A percentile compares a stretch with the other conserved stretches of the same genome.
phyloP scores from a whole-genome alignment of 2,888 invertebrate genomes.

The Stenodera caucasica region DNA sequence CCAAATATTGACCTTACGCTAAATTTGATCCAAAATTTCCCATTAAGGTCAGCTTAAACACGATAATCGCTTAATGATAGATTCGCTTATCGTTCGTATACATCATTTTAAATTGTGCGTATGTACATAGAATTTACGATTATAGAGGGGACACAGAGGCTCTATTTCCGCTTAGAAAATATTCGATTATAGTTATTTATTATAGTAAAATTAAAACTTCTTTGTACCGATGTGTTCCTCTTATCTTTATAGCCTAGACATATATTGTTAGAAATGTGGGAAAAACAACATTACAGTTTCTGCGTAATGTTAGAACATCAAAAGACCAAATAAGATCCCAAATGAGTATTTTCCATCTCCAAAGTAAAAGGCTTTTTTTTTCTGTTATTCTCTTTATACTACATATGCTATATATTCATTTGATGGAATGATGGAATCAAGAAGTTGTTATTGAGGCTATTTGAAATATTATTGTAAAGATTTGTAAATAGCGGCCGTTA shows the following conservation, averaged over 20 bases:
- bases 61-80: slow-evolving; percentile 22
- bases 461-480: no score
- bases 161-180: background rate
- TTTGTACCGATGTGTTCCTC: slow-evolving; percentile 3
- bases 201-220: background rate
- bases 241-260: background rate
- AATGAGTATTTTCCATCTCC: background rate
- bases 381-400: background rate
- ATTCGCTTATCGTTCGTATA: background rate
- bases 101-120: background rate
- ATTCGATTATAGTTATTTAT: slow-evolving; percentile 8
- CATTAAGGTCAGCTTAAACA: slow-evolving; percentile 19
- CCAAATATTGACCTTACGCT: background rate
- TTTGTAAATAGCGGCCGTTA: no score
- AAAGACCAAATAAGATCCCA: slow-evolving; percentile 14
- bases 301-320: slow-evolving; percentile 36
- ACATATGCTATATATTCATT: background rate
- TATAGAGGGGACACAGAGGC: background rate
- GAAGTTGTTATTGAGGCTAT: no score
- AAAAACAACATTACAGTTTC: slow-evolving; percentile 24
- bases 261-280: slow-evolving; percentile 12
- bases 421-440: background rate
- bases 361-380: background rate
- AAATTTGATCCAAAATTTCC: background rate
- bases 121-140: no score